Base-by-base conservation (phyloP, 2,888 invertebrate species). In the Euzetes globulus region DNA sequence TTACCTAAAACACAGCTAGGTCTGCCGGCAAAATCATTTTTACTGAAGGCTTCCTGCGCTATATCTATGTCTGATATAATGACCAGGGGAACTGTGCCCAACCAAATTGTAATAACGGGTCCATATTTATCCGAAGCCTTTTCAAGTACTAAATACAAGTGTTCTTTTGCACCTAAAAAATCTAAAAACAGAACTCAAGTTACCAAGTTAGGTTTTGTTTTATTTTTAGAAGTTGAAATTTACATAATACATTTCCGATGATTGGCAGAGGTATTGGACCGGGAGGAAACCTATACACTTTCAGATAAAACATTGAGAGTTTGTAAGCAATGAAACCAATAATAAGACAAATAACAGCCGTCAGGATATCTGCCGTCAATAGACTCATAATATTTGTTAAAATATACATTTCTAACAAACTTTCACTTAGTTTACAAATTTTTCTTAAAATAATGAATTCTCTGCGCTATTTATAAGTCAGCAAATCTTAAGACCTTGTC, bases 21-120 rank as follows among this genome's bases (percentile, higher is more conserved):
- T 50, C 71, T 5, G 11, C 71, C 71, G 41, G 71, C 25, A 19
- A 71, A 50, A 9, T 71, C 50, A 29, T 71, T 71, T 27, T 50
- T 71, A 19, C 47, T 27, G 15, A 71, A 71, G 9, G 25, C 25
- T 33, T 71, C 71, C 3, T 33, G 17, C 1, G 17, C 71, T 50
- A 71, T 22, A 7, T 71, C 71, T 27, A 29, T 71, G 15, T 71
- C 71, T 1, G 11, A n/a, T 1, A 71, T 71, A 0, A 52, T 1
- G 1, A 71, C 25, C 1, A 47, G 25, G n/a, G 71, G 50, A 17
- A n/a, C 6, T 7, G 47, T 13, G 0, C 71, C 71, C 27, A 71
- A 25, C 47, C 50, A 50, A 1, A 71, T 47, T n/a, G 71, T 71
- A 15, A 71, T 50, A 1, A 71, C 29, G 0, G 47, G 19, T 6